These are phyloP conservation scores for Carcina quercana DNA, from an alignment of 2,888 invertebrate genomes.

Conservation along the genomic window DNA sequence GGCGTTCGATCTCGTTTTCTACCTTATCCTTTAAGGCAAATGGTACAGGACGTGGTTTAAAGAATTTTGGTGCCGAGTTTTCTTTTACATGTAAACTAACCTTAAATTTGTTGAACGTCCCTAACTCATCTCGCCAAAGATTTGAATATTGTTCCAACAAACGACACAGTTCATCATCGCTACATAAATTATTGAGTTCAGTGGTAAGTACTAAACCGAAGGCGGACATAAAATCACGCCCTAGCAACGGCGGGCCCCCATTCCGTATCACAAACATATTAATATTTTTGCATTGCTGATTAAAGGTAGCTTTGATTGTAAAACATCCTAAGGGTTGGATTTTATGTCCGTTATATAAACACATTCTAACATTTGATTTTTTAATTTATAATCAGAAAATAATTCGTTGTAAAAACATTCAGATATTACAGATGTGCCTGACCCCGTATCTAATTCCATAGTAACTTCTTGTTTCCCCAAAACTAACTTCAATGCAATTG, in stretches of 20 bases:
- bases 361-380: too few species aligned
- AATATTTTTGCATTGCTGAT: slow-evolving; percentile 8
- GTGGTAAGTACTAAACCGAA: slow-evolving; percentile 10
- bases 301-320: slow-evolving; percentile 2
- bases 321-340: slow-evolving; percentile 18
- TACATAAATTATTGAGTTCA: background rate
- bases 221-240: slow-evolving; percentile 15
- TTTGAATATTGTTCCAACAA: slow-evolving; percentile 6
- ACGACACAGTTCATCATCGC: background rate
- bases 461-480: too few species aligned
- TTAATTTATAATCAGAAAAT: too few species aligned
- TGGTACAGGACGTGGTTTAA: slow-evolving; percentile 21
- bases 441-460: too few species aligned
- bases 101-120: slow-evolving; percentile 16
- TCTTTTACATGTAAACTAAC: slow-evolving; percentile 14
- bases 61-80: slow-evolving; percentile 14
- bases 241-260: slow-evolving; percentile 16
- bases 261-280: slow-evolving; percentile 17
- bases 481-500: too few species aligned
- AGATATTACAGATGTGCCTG: too few species aligned
- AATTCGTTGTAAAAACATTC: too few species aligned
- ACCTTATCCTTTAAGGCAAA: slow-evolving; percentile 23
- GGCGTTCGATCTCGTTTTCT: slow-evolving; percentile 18
- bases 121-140: slow-evolving; percentile 15
- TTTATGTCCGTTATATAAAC: slow-evolving; percentile 21